These are phyloP conservation scores for Tauraco hartlaubi DNA, from an alignment of 2,797 vertebrate species.

Conservation along the genomic window DNA sequence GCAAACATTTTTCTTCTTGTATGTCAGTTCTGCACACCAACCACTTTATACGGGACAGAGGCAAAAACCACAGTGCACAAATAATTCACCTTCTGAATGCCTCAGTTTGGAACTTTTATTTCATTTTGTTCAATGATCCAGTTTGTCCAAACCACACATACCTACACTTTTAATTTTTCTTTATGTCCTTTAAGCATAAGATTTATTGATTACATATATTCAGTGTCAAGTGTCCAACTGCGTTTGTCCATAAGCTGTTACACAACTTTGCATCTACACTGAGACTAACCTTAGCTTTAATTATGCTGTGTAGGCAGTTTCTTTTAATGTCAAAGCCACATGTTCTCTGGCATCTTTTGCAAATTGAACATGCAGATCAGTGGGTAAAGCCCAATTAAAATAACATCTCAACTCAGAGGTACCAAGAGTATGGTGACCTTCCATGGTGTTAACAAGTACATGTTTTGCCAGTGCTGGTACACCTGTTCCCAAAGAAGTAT, in stretches of 20 bases:
- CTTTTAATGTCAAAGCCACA: not conserved
- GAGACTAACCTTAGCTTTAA: not conserved
- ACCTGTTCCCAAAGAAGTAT: not conserved
- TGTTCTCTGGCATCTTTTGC: not conserved
- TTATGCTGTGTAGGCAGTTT: not conserved
- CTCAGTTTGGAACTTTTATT: not conserved
- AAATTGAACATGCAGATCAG: not conserved
- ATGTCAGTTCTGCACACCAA: not conserved
- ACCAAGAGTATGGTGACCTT: constrained; percentile 2
- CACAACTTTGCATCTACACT: not conserved
- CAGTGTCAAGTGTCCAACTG: not conserved
- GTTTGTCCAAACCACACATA: not conserved
- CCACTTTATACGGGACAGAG: not conserved
- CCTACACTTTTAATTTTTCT: not conserved
- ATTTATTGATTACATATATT: not conserved
- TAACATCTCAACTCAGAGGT: not conserved
- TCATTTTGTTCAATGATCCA: not conserved
- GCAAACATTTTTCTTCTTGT: not conserved
- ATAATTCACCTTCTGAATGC: not conserved
- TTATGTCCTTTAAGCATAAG: not conserved
- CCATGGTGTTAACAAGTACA: not conserved
- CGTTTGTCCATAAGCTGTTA: not conserved
- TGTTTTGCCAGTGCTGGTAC: not conserved
- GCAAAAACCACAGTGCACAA: not conserved
- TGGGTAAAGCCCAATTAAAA: constrained; percentile 22